Percentiles rank a stretch among this genome's conserved stretches.
Evolutionary conservation across 2,113 vertebrate genomes (phyloP).

Genomic region (Pedetes capensis): DNA sequence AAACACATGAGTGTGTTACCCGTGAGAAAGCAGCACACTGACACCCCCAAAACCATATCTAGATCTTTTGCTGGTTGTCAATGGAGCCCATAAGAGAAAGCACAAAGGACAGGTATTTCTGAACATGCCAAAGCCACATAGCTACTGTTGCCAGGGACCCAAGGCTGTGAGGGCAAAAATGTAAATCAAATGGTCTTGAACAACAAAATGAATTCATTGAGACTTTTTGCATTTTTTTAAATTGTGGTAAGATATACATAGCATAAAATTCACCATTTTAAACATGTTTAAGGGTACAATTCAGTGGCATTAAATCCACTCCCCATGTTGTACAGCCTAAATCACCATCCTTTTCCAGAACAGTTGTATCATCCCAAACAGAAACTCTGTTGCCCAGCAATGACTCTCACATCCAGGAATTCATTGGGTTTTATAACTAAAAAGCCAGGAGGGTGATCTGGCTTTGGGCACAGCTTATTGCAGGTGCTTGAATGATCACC

Average conservation of each 20-base stretch:
- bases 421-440: neutral
- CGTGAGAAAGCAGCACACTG: neutral
- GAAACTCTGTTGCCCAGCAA: neutral
- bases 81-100: neutral
- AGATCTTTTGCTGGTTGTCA: neutral
- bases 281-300: neutral
- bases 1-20: accelerated
- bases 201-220: neutral
- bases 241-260: no score
- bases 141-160: accelerated
- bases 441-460: neutral
- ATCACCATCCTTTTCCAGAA: neutral
- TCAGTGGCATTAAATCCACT: neutral
- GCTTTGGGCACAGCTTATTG: neutral
- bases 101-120: accelerated
- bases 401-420: neutral
- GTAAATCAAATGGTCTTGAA: neutral
- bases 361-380: no score
- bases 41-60: neutral
- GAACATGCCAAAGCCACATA: accelerated
- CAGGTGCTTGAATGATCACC: neutral
- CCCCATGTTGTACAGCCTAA: neutral
- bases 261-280: neutral
- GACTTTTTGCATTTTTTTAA: neutral
- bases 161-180: neutral